Evolutionary conservation across 2,113 vertebrate species (phyloP).

Genomic region (Perccottus glenii): DNA sequence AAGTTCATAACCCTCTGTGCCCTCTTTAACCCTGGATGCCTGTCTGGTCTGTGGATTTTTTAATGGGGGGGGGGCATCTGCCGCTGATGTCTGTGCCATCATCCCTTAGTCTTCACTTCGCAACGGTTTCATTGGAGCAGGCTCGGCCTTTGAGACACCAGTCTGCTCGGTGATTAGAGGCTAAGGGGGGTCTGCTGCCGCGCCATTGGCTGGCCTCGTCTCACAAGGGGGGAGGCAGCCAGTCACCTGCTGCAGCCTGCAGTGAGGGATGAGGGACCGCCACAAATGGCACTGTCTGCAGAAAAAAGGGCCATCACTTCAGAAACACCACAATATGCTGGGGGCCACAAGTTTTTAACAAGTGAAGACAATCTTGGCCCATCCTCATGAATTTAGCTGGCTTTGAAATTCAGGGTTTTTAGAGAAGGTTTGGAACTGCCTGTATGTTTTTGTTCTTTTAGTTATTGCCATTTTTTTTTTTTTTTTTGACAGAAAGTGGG

Average conservation of each 20-base stretch:
- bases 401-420: too few relatives aligned
- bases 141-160: conserved; percentile 64
- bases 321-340: conserved; percentile 25
- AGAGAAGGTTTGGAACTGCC: too few relatives aligned
- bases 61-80: not conserved
- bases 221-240: conserved; percentile 60
- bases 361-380: not conserved
- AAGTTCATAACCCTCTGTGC: conserved; percentile 13
- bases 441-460: too few relatives aligned
- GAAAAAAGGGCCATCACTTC: conserved; percentile 63
- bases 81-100: conserved; percentile 30
- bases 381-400: not conserved
- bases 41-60: conserved; percentile 26
- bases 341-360: not conserved
- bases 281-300: conserved; percentile 77
- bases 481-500: too few relatives aligned
- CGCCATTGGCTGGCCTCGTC: conserved; percentile 71
- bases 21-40: conserved; percentile 60
- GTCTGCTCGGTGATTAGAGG: conserved; percentile 80
- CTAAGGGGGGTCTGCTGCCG: conserved; percentile 54
- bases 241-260: conserved; percentile 71
- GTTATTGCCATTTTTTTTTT: too few relatives aligned
- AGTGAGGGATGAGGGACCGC: conserved; percentile 46
- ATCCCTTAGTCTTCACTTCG: conserved; percentile 12
- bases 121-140: conserved; percentile 68